Evolutionary conservation across 1,140 invertebrate genomes (phyloP), one percentile per base, ranked within the genome.

Genomic region (Lasaia peninsularis): DNA sequence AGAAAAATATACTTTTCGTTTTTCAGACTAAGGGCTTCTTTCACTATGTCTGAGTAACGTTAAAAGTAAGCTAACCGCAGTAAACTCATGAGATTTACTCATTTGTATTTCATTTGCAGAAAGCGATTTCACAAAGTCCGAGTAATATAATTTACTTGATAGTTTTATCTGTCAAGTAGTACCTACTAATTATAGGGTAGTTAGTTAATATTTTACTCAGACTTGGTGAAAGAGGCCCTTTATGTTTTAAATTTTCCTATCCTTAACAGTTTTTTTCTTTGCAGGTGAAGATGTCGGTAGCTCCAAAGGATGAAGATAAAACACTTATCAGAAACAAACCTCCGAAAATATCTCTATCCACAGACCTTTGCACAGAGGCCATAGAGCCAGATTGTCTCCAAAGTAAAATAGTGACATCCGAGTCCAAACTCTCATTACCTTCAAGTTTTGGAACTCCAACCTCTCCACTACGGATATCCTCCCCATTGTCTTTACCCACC

Each of bases 391-490:
- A 71, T 12, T 52, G 69, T 48, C 44, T 63, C 6, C 74, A 77
- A 64, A 34, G 63, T 0, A 72, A 71, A 49, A 55, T 68, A 16
- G 34, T 74, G 9, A 67, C 75, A 16, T 86, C 84, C 2, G 81
- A 86, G 33, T 85, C 85, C 3, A 85, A 86, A 60, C 54, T 83
- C 35, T 85, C 85, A 2, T 62, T 88, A 40, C 80, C 83, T 0
- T 85, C 85, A 31, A 78, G 70, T 62, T 66, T 86, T 48, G 78
- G 75, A 2, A 86, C 85, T 20, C 82, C 85, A 2, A 86, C 82
- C 8, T 85, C 85, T 14, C 85, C 83, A 1, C 63, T 86, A 52
- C 61, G 62, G 34, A 54, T 85, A 16, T 73, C 83, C 1, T 84
- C 81, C 16, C 83, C 85, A 2, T 28, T 85, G 14, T 88, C 83